These are phyloP conservation scores for Ctenosaura bakeri DNA, from an alignment of 2,797 vertebrate genomes.

Conservation along the genomic window DNA sequence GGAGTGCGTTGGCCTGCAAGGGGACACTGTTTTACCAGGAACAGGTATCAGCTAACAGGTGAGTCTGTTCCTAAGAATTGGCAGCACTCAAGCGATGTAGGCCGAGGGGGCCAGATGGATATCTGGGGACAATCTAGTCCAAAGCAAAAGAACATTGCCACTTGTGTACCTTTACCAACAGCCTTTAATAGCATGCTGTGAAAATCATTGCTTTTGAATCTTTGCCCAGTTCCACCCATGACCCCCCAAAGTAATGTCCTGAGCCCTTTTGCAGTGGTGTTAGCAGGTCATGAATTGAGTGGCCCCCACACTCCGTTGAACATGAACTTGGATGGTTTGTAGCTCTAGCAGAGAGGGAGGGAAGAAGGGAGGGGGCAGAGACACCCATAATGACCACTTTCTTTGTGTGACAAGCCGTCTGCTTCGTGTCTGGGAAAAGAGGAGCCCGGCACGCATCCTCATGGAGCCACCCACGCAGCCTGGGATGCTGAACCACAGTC, in stretches of 20 bases:
- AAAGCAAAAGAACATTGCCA: neutral
- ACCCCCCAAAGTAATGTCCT: neutral
- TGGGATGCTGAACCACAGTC: conserved; percentile 71
- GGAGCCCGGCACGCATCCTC: conserved; percentile 66
- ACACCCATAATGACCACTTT: conserved; percentile 63
- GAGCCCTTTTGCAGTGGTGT: neutral
- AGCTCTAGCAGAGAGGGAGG: conserved; percentile 28
- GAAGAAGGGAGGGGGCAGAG: no score
- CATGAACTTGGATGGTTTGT: conserved; percentile 37
- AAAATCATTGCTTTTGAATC: neutral
- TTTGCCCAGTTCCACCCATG: neutral
- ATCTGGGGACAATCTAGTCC: neutral
- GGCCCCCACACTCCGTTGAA: neutral
- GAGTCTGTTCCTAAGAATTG: neutral
- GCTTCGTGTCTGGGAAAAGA: conserved; percentile 77
- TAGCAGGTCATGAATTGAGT: neutral
- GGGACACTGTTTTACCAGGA: neutral
- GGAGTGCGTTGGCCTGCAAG: neutral
- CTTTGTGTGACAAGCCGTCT: conserved; percentile 62
- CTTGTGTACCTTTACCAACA: neutral
- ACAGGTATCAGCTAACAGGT: neutral
- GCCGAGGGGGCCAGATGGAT: neutral
- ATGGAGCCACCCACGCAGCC: conserved; percentile 69
- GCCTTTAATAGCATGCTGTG: rapidly evolving
- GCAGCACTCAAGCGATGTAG: no score